phyloP scores from a whole-genome alignment of 2,888 invertebrate genomes.

The Ypsolopha scabrella region DNA sequence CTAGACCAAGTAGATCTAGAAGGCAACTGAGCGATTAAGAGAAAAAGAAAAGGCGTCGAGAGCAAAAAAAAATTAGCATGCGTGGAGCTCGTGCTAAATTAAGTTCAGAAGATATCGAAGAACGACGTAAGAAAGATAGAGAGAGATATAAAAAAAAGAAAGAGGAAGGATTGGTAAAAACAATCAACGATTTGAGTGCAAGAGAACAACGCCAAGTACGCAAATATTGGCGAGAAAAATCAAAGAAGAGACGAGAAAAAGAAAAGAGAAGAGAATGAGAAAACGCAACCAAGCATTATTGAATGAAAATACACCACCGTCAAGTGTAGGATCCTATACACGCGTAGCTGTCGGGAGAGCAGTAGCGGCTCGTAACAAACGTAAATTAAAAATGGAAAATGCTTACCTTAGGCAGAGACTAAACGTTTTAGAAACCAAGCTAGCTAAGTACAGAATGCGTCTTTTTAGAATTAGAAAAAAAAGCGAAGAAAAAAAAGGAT shows the following conservation, averaged over 20 bases:
- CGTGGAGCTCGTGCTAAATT: constrained; percentile 3
- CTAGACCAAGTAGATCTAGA: neutral
- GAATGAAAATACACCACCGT: neutral
- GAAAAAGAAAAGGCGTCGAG: neutral
- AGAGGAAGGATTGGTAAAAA: constrained; percentile 10
- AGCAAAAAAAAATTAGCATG: constrained; percentile 6
- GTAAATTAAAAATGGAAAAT: neutral
- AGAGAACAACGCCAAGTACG: constrained; percentile 10
- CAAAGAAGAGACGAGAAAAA: constrained; percentile 8
- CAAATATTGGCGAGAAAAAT: constrained; percentile 13
- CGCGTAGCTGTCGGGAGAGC: constrained; percentile 1
- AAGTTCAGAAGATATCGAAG: constrained; percentile 2
- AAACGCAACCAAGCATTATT: constrained; percentile 2
- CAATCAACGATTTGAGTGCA: constrained; percentile 12
- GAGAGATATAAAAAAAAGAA: constrained; percentile 13
- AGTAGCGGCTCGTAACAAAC: neutral
- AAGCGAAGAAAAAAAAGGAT: neutral
- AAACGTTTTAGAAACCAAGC: neutral
- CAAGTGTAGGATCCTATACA: neutral
- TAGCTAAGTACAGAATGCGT: constrained; percentile 7
- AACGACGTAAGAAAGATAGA: constrained; percentile 6
- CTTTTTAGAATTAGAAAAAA: constrained; percentile 3
- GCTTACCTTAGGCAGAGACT: neutral
- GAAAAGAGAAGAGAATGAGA: constrained; percentile 5
- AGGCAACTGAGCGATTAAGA: neutral